These are phyloP conservation scores for Agrilus biguttatus DNA, from an alignment of 2,888 invertebrate species.

Conservation along the genomic window DNA sequence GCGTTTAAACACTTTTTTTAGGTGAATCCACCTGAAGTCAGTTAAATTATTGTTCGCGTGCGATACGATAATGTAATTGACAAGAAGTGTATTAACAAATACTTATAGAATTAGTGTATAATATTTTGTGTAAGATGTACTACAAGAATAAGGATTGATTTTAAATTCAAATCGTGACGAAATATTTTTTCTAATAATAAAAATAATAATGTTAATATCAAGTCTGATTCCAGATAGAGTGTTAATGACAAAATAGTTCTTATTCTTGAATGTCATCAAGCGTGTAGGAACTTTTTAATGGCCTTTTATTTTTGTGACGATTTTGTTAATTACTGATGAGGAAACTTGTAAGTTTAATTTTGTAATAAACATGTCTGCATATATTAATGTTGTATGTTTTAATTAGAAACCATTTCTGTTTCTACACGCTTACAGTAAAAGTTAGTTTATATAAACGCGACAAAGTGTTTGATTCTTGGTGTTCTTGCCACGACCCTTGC, in stretches of 20 bases:
- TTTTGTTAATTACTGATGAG: too few species aligned
- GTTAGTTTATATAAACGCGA: constrained; percentile 7
- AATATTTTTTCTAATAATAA: constrained; percentile 34
- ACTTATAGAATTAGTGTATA: too few species aligned
- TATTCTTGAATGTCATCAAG: constrained; percentile 29
- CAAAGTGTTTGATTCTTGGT: constrained; percentile 19
- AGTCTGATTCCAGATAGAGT: too few species aligned
- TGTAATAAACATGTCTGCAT: too few species aligned
- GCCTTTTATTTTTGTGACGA: constrained; percentile 1
- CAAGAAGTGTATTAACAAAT: constrained; percentile 3
- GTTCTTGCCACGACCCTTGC: constrained; percentile 21
- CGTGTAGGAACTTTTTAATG: constrained; percentile 16
- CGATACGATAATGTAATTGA: constrained; percentile 5
- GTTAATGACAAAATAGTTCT: constrained; percentile 10
- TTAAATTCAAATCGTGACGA: constrained; percentile 20
- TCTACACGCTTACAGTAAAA: too few species aligned
- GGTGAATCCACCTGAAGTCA: constrained; percentile 6
- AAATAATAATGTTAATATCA: constrained; percentile 8
- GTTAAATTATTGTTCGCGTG: constrained; percentile 4
- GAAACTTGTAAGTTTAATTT: too few species aligned
- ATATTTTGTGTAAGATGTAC: too few species aligned
- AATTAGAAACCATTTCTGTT: too few species aligned
- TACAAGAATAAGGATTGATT: too few species aligned
- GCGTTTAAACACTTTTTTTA: constrained; percentile 14
- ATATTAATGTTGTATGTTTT: too few species aligned